Base-by-base conservation (phyloP, 2,888 invertebrate species). In the Macrosiphum euphorbiae region DNA sequence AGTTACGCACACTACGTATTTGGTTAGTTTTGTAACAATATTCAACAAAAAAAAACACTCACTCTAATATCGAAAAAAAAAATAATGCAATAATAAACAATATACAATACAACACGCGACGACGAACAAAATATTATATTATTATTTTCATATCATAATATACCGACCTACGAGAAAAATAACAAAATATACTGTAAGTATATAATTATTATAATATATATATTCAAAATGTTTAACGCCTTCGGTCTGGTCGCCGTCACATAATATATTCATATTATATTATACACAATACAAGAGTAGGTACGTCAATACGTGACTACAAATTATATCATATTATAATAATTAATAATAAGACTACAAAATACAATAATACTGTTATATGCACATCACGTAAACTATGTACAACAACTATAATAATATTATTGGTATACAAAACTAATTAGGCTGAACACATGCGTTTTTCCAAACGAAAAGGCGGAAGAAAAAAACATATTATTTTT, bases 11-110 rank as follows among this genome's bases (percentile, higher is more conserved):
- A 55, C 85, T 28, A 47, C 41, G 28, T 90, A 88, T 92, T 92
- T 92, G 92, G 92, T 92, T 92, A 92, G 84, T 89, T 92, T 88
- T 89, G 58, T 89, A 93, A 93, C 89, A 93, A 90, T 93, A 93
- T 90, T 93, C 61, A 93, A 93, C 93, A 86, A 85, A 93, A 93
- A 58, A 50, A 61, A 87, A 47, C 11, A 87, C 8, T n/a, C 50
- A 88, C 55, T 13, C 26, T 89, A 88, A 55, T 78, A 78, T 61
- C 1, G 3, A 28, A 47, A 61, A 61, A 11, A 61, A 87, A 61
- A 87, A 61, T 86, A 58, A 87, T 61, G 67, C 50, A 61, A 87
- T 47, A 47, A 92, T 44, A 50, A 87, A 61, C 61, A 47, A 47
- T 10, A 13, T 85, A 91, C 47, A 55, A 92, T 92, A 61, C 47